phyloP scores from a whole-genome alignment of 2,797 vertebrate genomes.

The Vireo griseus region DNA sequence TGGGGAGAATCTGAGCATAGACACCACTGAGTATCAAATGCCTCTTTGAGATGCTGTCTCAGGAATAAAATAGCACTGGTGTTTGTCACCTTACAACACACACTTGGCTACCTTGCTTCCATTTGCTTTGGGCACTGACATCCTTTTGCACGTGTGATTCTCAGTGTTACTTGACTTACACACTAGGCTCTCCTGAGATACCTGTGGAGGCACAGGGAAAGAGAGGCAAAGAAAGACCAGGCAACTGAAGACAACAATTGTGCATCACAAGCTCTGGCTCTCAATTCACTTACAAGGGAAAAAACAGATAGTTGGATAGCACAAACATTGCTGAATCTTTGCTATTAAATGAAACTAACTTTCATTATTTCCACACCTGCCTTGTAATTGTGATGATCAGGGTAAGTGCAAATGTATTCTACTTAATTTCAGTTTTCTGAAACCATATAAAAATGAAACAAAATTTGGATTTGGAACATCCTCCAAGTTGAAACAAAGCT shows the following conservation, averaged over 20 bases:
- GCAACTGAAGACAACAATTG: neutral
- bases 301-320: neutral
- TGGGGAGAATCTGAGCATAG: neutral
- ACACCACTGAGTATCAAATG: neutral
- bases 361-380: conserved; percentile 7
- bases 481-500: neutral
- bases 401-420: neutral
- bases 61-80: neutral
- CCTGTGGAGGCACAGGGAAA: neutral
- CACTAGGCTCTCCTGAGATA: neutral
- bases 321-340: neutral
- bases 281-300: neutral
- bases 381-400: conserved; percentile 36
- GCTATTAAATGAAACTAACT: neutral
- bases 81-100: neutral
- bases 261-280: neutral
- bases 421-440: conserved; percentile 40
- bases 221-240: neutral
- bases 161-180: neutral
- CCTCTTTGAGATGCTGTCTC: neutral
- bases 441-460: conserved; percentile 45
- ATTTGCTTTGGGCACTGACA: neutral
- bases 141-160: neutral
- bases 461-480: conserved; percentile 23
- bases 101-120: neutral